Evolutionary conservation across 2,113 vertebrate species (phyloP), one percentile per base, ranked within the genome.

Genomic region (Porphyrio hochstetteri): DNA sequence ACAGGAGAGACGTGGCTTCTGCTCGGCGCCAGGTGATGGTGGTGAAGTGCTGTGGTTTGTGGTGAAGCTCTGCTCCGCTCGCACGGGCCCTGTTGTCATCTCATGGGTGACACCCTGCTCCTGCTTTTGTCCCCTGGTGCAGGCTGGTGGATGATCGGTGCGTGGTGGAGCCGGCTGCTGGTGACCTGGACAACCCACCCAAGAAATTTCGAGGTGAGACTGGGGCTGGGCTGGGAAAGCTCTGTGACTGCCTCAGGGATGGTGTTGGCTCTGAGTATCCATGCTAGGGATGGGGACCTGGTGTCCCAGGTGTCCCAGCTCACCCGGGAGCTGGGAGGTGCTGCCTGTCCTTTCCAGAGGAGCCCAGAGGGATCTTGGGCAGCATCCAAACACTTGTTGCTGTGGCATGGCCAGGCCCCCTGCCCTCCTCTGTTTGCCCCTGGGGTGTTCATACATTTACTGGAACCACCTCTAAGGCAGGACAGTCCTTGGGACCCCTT

Each of bases 61-160:
- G 82, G 36, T 5, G 18, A 50, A 24, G 90, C 76, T 46, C 44
- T 0, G 7, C 16, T 53, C 36, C 2, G 31, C 50, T 76, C 1
- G 3, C 31, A 42, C 3, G 4, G 55, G 44, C 25, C 79, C 72
- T 0, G 9, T 48, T 92, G 82, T 19, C 50, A 2, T 1, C 75
- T 23, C 1, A 1, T 3, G 21, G 36, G 82, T 97, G 86, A 97
- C 46, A 3, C 82, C 44, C 42, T 27, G 9, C 35, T 75, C 10
- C 69, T 1, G 7, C 68, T 50, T 29, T 33, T 96, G 55, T 78
- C 65, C 93, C 52, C 33, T 4, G 17, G 0, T 0, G 5, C 96
- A 99, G 99, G 97, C 97, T 99, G 98, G 99, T 99, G 46, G 99
- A 99, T 63, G 99, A 99, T 78, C 98, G 99, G 10, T 99, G 99